phyloP scores from a whole-genome alignment of 2,888 invertebrate species.

The Chymomyza amoena region DNA sequence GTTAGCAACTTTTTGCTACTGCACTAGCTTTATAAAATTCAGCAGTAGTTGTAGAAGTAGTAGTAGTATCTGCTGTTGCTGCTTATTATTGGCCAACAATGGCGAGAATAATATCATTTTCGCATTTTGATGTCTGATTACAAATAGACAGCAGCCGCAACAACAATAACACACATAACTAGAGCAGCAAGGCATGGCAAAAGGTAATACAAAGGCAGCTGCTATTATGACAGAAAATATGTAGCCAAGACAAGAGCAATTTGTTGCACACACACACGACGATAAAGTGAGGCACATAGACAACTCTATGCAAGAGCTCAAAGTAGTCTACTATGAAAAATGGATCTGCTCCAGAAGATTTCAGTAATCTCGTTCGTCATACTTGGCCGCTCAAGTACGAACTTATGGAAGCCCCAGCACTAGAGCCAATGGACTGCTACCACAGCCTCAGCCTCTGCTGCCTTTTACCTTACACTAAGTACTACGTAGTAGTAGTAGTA shows the following conservation, averaged over 20 bases:
- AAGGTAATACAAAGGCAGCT: conserved; percentile 19
- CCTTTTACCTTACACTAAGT: neutral
- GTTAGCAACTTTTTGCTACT: neutral
- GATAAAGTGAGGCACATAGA: conserved; percentile 19
- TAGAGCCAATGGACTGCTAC: conserved; percentile 30
- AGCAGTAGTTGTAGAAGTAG: neutral
- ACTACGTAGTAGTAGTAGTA: neutral
- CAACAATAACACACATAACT: conserved; percentile 39
- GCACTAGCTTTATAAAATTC: neutral
- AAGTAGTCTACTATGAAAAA: conserved; percentile 74
- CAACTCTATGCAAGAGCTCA: conserved; percentile 30
- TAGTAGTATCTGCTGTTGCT: neutral
- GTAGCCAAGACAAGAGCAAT: conserved; percentile 57
- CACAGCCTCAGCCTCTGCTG: neutral
- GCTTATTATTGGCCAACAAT: conserved; percentile 61
- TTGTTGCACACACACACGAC: conserved; percentile 47
- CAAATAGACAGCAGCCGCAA: conserved; percentile 19
- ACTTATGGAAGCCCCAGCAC: conserved; percentile 67
- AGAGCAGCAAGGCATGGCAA: conserved; percentile 63
- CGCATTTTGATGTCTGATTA: conserved; percentile 69
- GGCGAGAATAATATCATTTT: conserved; percentile 60
- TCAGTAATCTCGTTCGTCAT: conserved; percentile 78
- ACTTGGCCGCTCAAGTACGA: conserved; percentile 77
- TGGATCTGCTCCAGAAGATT: conserved; percentile 79
- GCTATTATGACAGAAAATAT: conserved; percentile 65